Evolutionary conservation across 2,888 invertebrate genomes (phyloP), one percentile per base, ranked within the genome.

Genomic region (Cataglyphis altisquamis): DNA sequence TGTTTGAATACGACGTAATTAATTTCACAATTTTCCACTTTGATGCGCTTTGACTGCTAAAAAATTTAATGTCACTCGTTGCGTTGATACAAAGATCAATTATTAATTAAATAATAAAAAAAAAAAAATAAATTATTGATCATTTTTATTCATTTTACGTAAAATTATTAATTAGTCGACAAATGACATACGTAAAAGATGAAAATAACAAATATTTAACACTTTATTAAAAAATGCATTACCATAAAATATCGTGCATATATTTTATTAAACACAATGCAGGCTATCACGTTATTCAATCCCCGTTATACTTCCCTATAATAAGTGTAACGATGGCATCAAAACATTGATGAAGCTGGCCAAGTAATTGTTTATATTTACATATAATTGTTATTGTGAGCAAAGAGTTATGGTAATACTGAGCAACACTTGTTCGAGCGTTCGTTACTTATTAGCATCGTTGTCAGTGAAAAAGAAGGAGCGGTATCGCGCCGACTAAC

Each of bases 301-400:
- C n/a, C 25, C 1, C 25, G 25, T 25, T 25, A 25, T 25, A 25
- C 25, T 25, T 25, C 1, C 8, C 41, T 68, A 32, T 57, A 32
- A 68, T 52, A 78, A 78, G n/a, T 25, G 39, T 52, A 77, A 32
- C 39, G 64, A 15, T 55, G 48, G 21, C n/a, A 66, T 39, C 52
- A 62, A 32, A 32, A 60, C 57, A 72, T 39, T 74, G 55, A 60
- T 60, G 45, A 67, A 68, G 78, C 68, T 68, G 77, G 82, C 84
- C 88, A 84, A 91, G 89, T 92, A 93, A 93, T 92, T 93, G 92
- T 92, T 92, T 91, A 91, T 89, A 93, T 92, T 93, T 93, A 86
- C 93, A 92, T 92, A 85, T 85, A 90, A 93, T 93, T 92, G 92
- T 91, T 91, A 75, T 87, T 66, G 74, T 45, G 87, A 77, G 82